Conservation (phyloP, 1,140 invertebrate species). For the Calliphora vicina region DNA sequence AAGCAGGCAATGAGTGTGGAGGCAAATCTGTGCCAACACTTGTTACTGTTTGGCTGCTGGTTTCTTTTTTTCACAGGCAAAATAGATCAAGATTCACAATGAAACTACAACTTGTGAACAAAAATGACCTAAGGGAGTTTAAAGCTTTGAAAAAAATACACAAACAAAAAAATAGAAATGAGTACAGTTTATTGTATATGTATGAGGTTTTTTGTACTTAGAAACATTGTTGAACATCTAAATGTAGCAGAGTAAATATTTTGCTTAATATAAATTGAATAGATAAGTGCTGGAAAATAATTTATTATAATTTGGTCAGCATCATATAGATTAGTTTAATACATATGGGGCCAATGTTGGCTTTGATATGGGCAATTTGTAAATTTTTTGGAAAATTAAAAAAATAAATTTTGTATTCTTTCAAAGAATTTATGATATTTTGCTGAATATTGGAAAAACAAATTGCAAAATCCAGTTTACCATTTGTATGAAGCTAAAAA, state of each 20-base stretch:
- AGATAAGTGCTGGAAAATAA: neutral
- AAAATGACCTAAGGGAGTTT: slow-evolving; percentile 4
- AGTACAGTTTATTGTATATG: neutral
- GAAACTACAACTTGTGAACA: neutral
- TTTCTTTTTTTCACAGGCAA: neutral
- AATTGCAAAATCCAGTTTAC: no score
- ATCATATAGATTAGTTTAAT: no score
- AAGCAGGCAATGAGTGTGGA: neutral
- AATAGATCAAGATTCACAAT: slow-evolving; percentile 9
- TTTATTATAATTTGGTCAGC: no score
- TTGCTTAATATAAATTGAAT: neutral
- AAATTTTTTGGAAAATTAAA: no score
- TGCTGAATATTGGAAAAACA: no score
- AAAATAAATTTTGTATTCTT: no score
- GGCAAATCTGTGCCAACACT: neutral
- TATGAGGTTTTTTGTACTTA: no score
- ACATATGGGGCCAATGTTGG: no score
- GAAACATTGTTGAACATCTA: neutral
- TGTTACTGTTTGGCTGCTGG: slow-evolving; percentile 2
- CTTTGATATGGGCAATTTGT: no score
- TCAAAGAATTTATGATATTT: no score
- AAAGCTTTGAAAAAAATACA: neutral
- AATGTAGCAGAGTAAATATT: neutral
- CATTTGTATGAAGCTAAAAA: no score
- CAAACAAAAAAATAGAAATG: neutral